Evolutionary conservation across 2,113 vertebrate species (phyloP).

Genomic region (Saccopteryx bilineata): DNA sequence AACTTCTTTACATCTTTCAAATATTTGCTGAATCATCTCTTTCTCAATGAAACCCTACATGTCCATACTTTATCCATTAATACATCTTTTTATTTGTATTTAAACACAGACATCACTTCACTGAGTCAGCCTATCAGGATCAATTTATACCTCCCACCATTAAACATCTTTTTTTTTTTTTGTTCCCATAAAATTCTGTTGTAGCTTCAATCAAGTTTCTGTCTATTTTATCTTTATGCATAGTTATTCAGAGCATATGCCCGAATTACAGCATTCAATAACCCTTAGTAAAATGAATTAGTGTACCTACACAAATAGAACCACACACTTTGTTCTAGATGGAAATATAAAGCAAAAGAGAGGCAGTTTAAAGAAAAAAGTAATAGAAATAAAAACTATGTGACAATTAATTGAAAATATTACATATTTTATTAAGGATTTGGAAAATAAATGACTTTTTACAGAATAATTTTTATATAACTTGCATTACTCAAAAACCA

Average conservation of each 20-base stretch:
- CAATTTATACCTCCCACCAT: too few species aligned
- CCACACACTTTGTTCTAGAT: not conserved
- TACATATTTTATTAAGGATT: not conserved
- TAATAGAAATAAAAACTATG: not conserved
- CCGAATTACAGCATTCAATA: not conserved
- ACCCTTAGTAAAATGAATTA: not conserved
- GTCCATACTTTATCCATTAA: not conserved
- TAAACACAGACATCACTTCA: not conserved
- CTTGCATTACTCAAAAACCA: not conserved
- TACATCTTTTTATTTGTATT: not conserved
- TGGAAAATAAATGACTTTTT: not conserved
- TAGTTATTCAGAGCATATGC: not conserved
- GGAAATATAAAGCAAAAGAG: not conserved
- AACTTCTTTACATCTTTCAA: not conserved
- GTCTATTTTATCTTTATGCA: not conserved
- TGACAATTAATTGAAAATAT: not conserved
- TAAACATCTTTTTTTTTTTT: not conserved
- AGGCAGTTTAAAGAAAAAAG: not conserved
- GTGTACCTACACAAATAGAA: not conserved
- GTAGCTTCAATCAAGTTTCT: not conserved
- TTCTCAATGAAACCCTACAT: not conserved
- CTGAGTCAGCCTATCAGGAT: not conserved
- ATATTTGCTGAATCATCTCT: not conserved
- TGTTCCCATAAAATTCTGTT: not conserved
- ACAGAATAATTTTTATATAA: not conserved